Percentiles rank a stretch among this genome's conserved stretches.
phyloP scores from a whole-genome alignment of 1,140 invertebrate species.

The Drosophila bipectinata region DNA sequence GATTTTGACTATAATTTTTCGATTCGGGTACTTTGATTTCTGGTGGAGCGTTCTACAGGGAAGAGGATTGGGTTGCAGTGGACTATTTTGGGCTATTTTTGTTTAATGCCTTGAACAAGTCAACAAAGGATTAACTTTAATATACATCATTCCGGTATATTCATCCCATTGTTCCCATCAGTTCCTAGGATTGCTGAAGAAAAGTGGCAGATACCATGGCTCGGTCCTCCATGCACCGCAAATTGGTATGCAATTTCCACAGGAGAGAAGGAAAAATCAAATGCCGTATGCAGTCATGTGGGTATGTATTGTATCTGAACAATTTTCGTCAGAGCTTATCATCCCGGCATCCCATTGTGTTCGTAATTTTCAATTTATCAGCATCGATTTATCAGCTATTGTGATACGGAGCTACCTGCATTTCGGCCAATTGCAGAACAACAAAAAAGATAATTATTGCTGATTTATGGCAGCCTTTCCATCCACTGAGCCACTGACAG shows the following conservation, averaged over 20 bases:
- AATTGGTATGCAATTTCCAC: conserved; percentile 64
- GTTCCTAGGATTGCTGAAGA: too few relatives aligned
- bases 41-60: conserved; percentile 16
- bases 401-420: conserved; percentile 28
- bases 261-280: conserved; percentile 48
- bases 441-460: conserved; percentile 72
- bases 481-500: conserved; percentile 10
- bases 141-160: background rate
- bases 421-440: conserved; percentile 53
- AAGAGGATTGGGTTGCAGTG: background rate
- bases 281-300: background rate
- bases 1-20: conserved; percentile 73
- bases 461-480: conserved; percentile 66
- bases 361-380: conserved; percentile 79
- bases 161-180: background rate
- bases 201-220: too few relatives aligned
- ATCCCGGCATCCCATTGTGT: conserved; percentile 19
- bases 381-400: conserved; percentile 71
- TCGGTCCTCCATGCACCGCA: conserved; percentile 24
- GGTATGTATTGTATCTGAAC: conserved; percentile 1
- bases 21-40: conserved; percentile 52
- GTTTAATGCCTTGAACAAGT: background rate
- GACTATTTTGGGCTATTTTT: background rate
- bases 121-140: background rate
- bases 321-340: conserved; percentile 7